Conservation (phyloP, 2,113 vertebrate genomes). For the Salvelinus namaycush region DNA sequence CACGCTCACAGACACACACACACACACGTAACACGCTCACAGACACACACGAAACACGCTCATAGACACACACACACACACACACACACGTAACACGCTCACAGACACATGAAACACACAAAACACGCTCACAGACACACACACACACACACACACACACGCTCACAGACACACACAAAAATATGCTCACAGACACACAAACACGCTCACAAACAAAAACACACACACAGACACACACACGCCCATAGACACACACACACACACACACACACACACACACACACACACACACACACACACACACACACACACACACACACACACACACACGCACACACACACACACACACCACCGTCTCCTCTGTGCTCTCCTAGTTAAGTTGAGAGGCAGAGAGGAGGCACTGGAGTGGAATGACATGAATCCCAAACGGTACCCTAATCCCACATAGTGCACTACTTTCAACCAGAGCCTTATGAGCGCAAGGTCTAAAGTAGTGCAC, state of each 20-base stretch:
- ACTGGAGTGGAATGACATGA: no score
- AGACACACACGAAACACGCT: neutral
- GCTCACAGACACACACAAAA: slow-evolving; percentile 1
- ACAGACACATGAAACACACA: no score
- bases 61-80: neutral
- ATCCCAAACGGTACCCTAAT: slow-evolving; percentile 16
- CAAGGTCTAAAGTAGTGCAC: no score
- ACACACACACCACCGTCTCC: slow-evolving; percentile 14
- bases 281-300: neutral
- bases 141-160: neutral
- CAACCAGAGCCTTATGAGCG: no score
- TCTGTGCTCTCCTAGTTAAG: neutral
- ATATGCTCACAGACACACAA: neutral
- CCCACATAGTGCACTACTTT: no score
- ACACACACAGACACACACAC: slow-evolving; percentile 5
- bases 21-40: slow-evolving; percentile 12
- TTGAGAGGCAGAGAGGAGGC: no score
- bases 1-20: neutral
- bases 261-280: slow-evolving; percentile 17
- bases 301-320: neutral
- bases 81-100: no score
- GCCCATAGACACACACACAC: neutral
- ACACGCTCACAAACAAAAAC: neutral
- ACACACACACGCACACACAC: no score
- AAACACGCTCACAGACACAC: slow-evolving; percentile 5